Evolutionary conservation across 2,113 vertebrate genomes (phyloP).

Genomic region (Fregata magnificens): DNA sequence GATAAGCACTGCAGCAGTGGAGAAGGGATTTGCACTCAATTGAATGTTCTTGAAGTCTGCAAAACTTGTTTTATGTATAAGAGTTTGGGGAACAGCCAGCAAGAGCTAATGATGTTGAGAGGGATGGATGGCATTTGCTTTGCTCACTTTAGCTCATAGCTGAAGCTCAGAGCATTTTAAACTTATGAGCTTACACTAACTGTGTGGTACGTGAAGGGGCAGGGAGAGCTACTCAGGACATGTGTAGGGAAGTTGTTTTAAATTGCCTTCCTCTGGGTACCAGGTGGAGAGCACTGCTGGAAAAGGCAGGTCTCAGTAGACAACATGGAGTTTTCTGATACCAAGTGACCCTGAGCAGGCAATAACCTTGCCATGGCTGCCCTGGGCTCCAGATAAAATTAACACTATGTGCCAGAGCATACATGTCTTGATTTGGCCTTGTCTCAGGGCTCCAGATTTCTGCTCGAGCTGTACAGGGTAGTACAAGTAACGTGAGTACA

Average conservation of each 20-base stretch:
- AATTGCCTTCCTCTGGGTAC: fast-evolving
- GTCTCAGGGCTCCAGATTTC: not conserved
- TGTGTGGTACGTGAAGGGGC: not conserved
- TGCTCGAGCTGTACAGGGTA: not conserved
- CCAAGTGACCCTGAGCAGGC: not conserved
- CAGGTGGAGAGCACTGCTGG: not conserved
- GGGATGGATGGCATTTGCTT: not conserved
- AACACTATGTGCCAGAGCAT: not conserved
- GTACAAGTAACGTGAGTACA: not conserved
- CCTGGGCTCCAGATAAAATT: not conserved
- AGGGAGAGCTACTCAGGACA: not conserved
- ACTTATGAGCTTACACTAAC: not conserved
- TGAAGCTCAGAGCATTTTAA: not conserved
- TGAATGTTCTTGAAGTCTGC: not conserved
- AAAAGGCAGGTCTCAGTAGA: not conserved
- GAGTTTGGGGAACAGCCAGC: not conserved
- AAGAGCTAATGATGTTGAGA: not conserved
- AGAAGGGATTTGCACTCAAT: conserved; percentile 32
- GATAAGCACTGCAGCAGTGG: not conserved
- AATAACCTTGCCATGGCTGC: not conserved
- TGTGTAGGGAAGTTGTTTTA: not conserved
- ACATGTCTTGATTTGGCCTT: not conserved
- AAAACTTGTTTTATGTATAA: not conserved
- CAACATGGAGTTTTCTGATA: not conserved
- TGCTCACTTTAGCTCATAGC: not conserved